These are phyloP conservation scores for Sebastes iracundus DNA, from an alignment of 2,797 vertebrate species.

Conservation along the genomic window DNA sequence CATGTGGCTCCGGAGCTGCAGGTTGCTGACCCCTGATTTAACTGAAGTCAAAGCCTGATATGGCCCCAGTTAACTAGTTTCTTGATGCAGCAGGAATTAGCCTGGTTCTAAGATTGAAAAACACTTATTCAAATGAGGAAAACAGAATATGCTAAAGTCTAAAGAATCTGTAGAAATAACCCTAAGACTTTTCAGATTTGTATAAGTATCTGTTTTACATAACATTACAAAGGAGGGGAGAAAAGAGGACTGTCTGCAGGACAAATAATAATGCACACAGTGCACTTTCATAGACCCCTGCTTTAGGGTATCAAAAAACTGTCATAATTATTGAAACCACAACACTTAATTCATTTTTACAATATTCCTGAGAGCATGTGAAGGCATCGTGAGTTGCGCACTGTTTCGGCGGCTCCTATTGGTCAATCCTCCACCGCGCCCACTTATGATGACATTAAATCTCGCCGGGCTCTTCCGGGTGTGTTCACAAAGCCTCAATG, in stretches of 20 bases:
- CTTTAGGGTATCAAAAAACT: neutral
- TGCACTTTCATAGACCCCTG: no score
- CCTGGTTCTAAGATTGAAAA: neutral
- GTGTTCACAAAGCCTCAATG: slow-evolving; percentile 20
- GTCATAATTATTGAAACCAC: neutral
- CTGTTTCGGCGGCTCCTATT: slow-evolving; percentile 55
- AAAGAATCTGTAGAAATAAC: neutral
- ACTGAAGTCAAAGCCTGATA: neutral
- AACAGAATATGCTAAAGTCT: neutral
- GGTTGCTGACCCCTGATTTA: neutral
- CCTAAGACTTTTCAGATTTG: neutral
- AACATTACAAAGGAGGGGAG: no score
- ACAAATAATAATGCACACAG: no score
- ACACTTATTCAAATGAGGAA: neutral
- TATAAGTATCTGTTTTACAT: no score
- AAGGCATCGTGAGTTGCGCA: slow-evolving; percentile 34
- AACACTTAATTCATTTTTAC: neutral
- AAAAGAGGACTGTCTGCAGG: no score
- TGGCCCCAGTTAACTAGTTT: neutral
- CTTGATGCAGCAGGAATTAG: neutral
- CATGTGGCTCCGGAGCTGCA: no score
- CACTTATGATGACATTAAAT: slow-evolving; percentile 63
- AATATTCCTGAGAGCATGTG: neutral
- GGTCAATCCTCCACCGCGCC: slow-evolving; percentile 67
- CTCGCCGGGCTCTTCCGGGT: slow-evolving; percentile 30